Conservation (phyloP, 2,113 vertebrate species). For the Neoarius graeffei region DNA sequence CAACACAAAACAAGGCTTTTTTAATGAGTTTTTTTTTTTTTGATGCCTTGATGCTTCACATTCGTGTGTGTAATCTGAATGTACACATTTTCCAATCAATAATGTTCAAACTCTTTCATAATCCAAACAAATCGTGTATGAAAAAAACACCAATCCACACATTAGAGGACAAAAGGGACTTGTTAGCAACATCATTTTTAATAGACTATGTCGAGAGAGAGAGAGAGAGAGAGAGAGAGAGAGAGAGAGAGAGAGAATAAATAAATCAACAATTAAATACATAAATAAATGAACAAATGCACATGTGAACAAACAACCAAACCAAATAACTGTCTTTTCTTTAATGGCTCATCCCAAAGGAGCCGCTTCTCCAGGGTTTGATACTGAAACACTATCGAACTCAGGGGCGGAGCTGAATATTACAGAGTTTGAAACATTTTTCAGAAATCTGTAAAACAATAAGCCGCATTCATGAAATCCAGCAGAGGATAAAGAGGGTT, state of each 20-base stretch:
- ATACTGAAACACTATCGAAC: too few relatives aligned
- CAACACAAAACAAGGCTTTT: neutral
- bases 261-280: neutral
- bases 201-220: neutral
- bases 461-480: too few relatives aligned
- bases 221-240: neutral
- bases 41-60: too few relatives aligned
- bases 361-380: too few relatives aligned
- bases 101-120: neutral
- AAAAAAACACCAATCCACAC: neutral
- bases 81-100: neutral
- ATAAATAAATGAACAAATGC: too few relatives aligned
- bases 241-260: neutral
- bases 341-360: too few relatives aligned
- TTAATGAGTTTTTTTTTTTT: neutral
- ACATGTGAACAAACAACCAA: too few relatives aligned
- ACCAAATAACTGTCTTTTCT: too few relatives aligned
- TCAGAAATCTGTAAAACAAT: too few relatives aligned
- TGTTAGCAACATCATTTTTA: neutral
- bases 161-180: neutral
- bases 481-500: too few relatives aligned
- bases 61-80: neutral
- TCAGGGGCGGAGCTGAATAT: too few relatives aligned
- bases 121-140: neutral
- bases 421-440: too few relatives aligned